phyloP scores from a whole-genome alignment of 2,797 vertebrate species.

The Macrochelys suwanniensis region DNA sequence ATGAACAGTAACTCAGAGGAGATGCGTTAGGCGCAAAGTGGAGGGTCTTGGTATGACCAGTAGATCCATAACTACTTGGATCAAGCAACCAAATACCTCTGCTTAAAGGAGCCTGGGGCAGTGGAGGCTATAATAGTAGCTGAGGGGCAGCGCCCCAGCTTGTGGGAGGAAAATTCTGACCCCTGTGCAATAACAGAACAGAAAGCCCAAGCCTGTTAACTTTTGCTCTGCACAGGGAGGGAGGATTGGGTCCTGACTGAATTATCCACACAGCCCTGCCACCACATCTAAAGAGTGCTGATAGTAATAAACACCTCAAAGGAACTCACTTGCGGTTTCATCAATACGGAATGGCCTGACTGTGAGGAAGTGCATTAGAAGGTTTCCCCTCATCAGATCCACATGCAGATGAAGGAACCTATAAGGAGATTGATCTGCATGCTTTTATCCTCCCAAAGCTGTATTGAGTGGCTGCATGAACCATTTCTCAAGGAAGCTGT shows the following conservation, averaged over 20 bases:
- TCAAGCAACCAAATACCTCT: background rate
- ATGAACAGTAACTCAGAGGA: background rate
- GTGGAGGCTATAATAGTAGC: background rate
- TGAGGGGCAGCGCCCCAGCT: background rate
- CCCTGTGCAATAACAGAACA: background rate
- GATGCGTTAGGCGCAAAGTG: background rate
- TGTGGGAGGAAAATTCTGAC: background rate
- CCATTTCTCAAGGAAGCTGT: background rate
- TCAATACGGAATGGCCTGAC: background rate
- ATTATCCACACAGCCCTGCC: background rate
- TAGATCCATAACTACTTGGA: background rate
- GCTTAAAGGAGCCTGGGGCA: background rate
- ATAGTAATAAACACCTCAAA: background rate
- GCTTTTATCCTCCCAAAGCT: constrained; percentile 42
- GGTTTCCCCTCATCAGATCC: background rate
- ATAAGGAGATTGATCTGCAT: background rate
- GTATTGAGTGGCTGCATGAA: constrained; percentile 7
- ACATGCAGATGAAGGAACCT: constrained; percentile 32
- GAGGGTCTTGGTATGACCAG: background rate
- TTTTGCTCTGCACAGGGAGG: background rate
- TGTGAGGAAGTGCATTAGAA: background rate
- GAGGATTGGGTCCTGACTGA: background rate
- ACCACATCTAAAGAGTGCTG: background rate
- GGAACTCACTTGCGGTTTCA: background rate
- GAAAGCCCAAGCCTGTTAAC: background rate